These are phyloP conservation scores for Hoplodrina blanda DNA, from an alignment of 2,888 invertebrate species.

Conservation along the genomic window DNA sequence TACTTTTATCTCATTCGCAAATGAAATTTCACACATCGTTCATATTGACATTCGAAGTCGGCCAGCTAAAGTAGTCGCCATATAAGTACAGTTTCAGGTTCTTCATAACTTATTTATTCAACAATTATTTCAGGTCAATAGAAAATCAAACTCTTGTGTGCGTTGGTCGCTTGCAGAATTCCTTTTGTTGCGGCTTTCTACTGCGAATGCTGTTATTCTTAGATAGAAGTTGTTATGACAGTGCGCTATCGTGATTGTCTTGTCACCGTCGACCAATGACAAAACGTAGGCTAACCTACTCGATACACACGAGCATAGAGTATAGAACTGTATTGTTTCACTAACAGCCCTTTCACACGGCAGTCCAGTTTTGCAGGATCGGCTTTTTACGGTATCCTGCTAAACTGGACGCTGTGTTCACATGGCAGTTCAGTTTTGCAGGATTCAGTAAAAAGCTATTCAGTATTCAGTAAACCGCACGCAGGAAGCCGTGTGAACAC, in stretches of 20 bases:
- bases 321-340: slow-evolving; percentile 59
- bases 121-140: slow-evolving; percentile 27
- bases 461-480: too few relatives aligned
- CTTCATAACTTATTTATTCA: slow-evolving; percentile 16
- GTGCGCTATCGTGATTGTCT: slow-evolving; percentile 57
- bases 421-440: too few relatives aligned
- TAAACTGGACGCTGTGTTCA: too few relatives aligned
- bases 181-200: slow-evolving; percentile 40
- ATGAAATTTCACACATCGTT: slow-evolving; percentile 29
- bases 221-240: slow-evolving; percentile 60
- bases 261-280: slow-evolving; percentile 64
- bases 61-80: background rate
- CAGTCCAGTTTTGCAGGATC: too few relatives aligned
- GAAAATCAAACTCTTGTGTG: slow-evolving; percentile 17
- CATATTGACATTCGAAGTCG: slow-evolving; percentile 27
- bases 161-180: slow-evolving; percentile 10
- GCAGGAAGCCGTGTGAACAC: too few relatives aligned
- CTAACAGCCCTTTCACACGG: too few relatives aligned
- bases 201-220: slow-evolving; percentile 51
- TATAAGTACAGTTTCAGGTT: slow-evolving; percentile 5
- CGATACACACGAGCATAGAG: slow-evolving; percentile 70
- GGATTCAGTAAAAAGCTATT: too few relatives aligned
- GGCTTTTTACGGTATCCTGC: too few relatives aligned
- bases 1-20: slow-evolving; percentile 23
- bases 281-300: slow-evolving; percentile 57